Evolutionary conservation across 2,888 invertebrate species (phyloP).

Genomic region (Plagodis pulveraria): DNA sequence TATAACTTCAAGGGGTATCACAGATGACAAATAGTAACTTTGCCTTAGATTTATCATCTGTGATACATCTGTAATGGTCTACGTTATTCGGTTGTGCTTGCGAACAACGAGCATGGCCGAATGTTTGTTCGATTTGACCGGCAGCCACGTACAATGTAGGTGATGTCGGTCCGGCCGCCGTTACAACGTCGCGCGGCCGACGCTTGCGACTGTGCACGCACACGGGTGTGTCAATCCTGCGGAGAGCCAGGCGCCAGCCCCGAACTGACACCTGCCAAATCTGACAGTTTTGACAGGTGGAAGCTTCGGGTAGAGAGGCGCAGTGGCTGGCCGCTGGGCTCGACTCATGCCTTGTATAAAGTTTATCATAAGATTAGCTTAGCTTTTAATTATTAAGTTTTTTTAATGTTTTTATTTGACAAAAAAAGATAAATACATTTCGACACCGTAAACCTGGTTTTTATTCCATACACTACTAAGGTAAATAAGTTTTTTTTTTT

Average conservation of each 20-base stretch:
- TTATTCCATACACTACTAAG: constrained; percentile 20
- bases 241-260: constrained; percentile 69
- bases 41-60: constrained; percentile 23
- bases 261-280: constrained; percentile 41
- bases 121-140: constrained; percentile 68
- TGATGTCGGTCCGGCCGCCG: constrained; percentile 63
- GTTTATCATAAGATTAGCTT: constrained; percentile 78
- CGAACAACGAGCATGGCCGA: constrained; percentile 59
- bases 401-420: constrained; percentile 69
- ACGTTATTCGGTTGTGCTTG: constrained; percentile 65
- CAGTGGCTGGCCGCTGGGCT: constrained; percentile 76
- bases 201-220: constrained; percentile 83
- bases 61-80: constrained; percentile 33
- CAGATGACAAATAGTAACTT: constrained; percentile 38
- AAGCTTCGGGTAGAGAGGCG: constrained; percentile 45
- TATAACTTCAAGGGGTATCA: constrained; percentile 40
- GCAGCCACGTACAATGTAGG: constrained; percentile 81
- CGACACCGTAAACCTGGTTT: constrained; percentile 70
- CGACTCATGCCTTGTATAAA: constrained; percentile 81
- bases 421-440: constrained; percentile 84
- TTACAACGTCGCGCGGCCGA: constrained; percentile 61
- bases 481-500: too few species aligned
- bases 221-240: constrained; percentile 69
- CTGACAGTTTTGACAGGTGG: constrained; percentile 41
- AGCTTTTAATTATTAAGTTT: constrained; percentile 69